phyloP scores from a whole-genome alignment of 2,888 invertebrate species.

The Argyresthia goedartella region DNA sequence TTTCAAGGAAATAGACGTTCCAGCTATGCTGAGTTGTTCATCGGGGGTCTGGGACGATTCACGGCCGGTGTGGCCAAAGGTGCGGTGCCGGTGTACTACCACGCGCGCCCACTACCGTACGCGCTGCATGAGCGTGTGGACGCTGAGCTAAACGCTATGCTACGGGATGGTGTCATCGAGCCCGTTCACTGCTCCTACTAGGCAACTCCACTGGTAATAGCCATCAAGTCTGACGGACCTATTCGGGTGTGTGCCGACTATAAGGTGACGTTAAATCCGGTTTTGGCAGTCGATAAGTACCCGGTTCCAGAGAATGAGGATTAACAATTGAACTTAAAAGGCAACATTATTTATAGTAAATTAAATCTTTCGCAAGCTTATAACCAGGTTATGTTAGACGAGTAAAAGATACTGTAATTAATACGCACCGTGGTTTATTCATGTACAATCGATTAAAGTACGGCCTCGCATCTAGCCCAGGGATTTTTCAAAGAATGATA shows the following conservation, averaged over 20 bases:
- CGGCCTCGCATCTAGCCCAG: slow-evolving; percentile 7
- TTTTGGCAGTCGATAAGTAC: slow-evolving; percentile 3
- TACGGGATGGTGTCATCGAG: not conserved
- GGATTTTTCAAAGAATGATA: slow-evolving; percentile 8
- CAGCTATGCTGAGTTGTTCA: slow-evolving; percentile 4
- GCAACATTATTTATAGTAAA: slow-evolving; percentile 5
- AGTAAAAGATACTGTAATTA: slow-evolving; percentile 4
- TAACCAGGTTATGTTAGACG: slow-evolving; percentile 5
- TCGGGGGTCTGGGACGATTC: slow-evolving; percentile 3
- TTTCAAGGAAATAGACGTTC: not conserved
- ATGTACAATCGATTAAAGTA: slow-evolving; percentile 8
- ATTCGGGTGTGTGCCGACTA: slow-evolving; percentile 15
- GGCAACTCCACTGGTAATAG: slow-evolving; percentile 9
- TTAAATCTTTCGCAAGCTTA: slow-evolving; percentile 9
- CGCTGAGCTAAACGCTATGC: not conserved
- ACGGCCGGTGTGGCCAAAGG: slow-evolving; percentile 2
- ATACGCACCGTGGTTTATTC: slow-evolving; percentile 9
- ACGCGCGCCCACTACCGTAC: slow-evolving; percentile 3
- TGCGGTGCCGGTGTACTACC: slow-evolving; percentile 2
- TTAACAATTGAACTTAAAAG: not conserved
- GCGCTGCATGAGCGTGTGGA: slow-evolving; percentile 1
- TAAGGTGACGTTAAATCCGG: slow-evolving; percentile 9
- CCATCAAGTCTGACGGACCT: slow-evolving; percentile 16
- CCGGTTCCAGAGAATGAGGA: slow-evolving; percentile 6
- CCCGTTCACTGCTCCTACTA: not conserved